Base-by-base conservation (phyloP, 2,888 invertebrate genomes). In the Drosophila neonasuta region DNA sequence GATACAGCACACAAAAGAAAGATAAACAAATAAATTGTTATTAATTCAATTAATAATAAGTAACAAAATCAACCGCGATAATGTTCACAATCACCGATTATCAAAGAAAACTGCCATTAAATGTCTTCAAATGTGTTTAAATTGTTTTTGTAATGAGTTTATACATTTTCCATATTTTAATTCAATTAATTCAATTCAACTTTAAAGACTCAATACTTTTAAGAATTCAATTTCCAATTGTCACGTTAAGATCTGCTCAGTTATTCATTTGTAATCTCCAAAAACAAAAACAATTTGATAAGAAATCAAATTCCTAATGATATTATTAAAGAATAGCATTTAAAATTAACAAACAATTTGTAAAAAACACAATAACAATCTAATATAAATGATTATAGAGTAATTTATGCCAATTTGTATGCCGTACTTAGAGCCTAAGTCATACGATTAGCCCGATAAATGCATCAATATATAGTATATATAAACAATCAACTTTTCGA, bases 401-500 rank as follows among this genome's bases (percentile, higher is more conserved):
- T 50, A 69, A 68, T 72, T 58, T 42, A 74, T 61, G 59, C 66
- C 66, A 77, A 70, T 60, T 77, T 77, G 69, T 74, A 82, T 71
- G 70, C 63, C 68, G 66, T 58, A 67, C 49, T 79, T 79, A 81
- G 54, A 61, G 9, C 20, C 49, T 79, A 84, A 76, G 79, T 58
- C 49, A 60, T 62, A 73, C 30, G 9, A 20, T 42, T 50, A n/a
- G 55, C 62, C 61, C 63, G 36, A 55, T 42, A 70, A 68, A 46
- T 63, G 51, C 54, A 55, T 34, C 20, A 72, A 62, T 62, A 64
- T 65, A 65, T 29, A 41, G 39, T 8, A 29, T 41, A 52, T 7
- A 66, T 68, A 82, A 80, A 86, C 86, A 81, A 81, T 86, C 84
- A 82, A 77, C 59, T 63, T 68, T 79, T 81, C 81, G 85, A 79